Evolutionary conservation across 2,888 invertebrate genomes (phyloP), one percentile per base, ranked within the genome.

Genomic region (Drosophila merina): DNA sequence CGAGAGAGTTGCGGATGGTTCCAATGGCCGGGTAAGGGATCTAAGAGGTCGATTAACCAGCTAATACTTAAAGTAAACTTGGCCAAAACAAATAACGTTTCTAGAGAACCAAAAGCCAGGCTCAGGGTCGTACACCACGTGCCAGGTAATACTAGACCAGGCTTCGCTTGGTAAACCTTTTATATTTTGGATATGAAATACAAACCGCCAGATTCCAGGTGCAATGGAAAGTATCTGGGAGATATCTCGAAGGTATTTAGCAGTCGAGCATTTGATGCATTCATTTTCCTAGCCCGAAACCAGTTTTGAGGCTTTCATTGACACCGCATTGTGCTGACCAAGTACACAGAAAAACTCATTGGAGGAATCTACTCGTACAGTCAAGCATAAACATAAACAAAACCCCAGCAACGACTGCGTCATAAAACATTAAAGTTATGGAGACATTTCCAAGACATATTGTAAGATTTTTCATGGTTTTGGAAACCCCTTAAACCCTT

Each of bases 251-350:
- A n/a, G 63, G 30, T 64, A 64, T 30, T 36, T 38, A 36, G 30
- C 12, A 45, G 66, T 64, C 52, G 66, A 64, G 63, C 30, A 52
- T 3, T 12, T 12, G 33, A 33, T 36, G 50, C 63, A 14, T 63
- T 59, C 51, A 31, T 71, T 60, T 50, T 72, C 54, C 69, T 62
- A 74, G 64, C 57, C 52, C 47, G 51, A 74, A 79, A 79, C 78
- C 83, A 67, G 78, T 75, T 36, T 79, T 82, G 76, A 62, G 68
- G 79, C 74, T 76, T 79, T 76, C 74, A 82, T 82, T 78, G 76
- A 64, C 62, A 64, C 56, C 47, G 63, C 56, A 58, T 54, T 79
- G 71, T 60, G 36, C n/a, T 71, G 62, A 44, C 69, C 63, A 48
- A 62, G 40, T 62, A 40, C 60, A 40, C 48, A 62, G 47, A 20